Conservation (phyloP, 2,797 vertebrate genomes). For the Arrhamphus sclerolepis region DNA sequence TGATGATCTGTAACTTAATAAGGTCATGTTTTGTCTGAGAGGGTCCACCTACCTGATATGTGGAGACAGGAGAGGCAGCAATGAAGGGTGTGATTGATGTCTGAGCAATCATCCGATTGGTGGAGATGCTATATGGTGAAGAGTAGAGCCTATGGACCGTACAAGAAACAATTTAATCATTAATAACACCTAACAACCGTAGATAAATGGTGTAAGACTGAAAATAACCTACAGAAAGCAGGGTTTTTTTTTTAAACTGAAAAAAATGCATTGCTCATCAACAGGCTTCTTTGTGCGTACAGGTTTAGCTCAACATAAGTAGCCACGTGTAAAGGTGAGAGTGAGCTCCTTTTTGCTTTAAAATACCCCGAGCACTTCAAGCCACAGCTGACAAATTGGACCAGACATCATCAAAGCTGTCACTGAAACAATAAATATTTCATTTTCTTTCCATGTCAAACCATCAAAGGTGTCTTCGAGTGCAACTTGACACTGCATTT, state of each 20-base stretch:
- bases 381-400: conserved; percentile 51
- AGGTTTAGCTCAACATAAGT: not conserved
- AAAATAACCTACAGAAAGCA: not conserved
- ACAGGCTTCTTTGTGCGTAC: not conserved
- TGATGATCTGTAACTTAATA: no score
- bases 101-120: conserved; percentile 99
- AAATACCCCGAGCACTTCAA: conserved; percentile 33
- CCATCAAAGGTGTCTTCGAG: conserved; percentile 51
- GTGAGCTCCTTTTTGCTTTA: conserved; percentile 30
- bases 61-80: conserved; percentile 97
- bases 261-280: not conserved
- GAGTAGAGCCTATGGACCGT: conserved; percentile 92
- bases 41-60: conserved; percentile 91
- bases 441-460: conserved; percentile 48
- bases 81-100: conserved; percentile 99
- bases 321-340: conserved; percentile 34
- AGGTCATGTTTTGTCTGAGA: not conserved
- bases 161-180: conserved; percentile 23
- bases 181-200: not conserved
- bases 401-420: conserved; percentile 57
- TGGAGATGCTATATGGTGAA: conserved; percentile 98
- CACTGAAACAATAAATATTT: conserved; percentile 64
- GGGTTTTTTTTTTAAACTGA: not conserved
- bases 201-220: not conserved
- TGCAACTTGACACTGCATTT: conserved; percentile 54